These are phyloP conservation scores for Nymphalis c-album DNA, from an alignment of 2,888 invertebrate species.

Conservation along the genomic window DNA sequence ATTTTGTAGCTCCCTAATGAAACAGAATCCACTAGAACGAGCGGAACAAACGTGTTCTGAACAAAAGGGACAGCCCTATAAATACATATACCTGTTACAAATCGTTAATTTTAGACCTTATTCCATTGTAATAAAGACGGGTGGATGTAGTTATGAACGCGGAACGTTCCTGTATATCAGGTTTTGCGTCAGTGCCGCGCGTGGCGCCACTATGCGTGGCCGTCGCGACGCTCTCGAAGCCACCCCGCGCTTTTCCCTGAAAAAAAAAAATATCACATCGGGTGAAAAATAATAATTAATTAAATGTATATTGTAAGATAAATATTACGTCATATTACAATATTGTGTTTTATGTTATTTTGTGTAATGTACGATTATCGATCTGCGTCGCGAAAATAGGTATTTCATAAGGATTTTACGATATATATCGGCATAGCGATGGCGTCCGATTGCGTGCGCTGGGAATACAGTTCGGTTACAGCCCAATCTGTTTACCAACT, in stretches of 20 bases:
- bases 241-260: constrained; percentile 53
- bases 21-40: constrained; percentile 63
- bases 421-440: constrained; percentile 66
- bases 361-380: constrained; percentile 51
- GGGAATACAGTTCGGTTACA: constrained; percentile 21
- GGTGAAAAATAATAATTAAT: constrained; percentile 21
- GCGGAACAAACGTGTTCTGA: constrained; percentile 63
- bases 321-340: constrained; percentile 4
- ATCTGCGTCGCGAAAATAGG: constrained; percentile 65
- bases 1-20: constrained; percentile 58
- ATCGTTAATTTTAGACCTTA: constrained; percentile 26
- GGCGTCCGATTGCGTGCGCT: constrained; percentile 50
- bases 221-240: constrained; percentile 64
- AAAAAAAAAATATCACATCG: constrained; percentile 32
- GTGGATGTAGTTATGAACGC: constrained; percentile 10
- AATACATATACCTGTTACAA: constrained; percentile 48
- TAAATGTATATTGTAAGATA: constrained; percentile 16
- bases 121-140: constrained; percentile 18
- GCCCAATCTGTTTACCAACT: constrained; percentile 35
- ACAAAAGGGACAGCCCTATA: constrained; percentile 75
- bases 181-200: constrained; percentile 73
- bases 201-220: constrained; percentile 76
- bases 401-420: constrained; percentile 66
- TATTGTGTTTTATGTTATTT: constrained; percentile 12
- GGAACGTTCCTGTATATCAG: constrained; percentile 32